Evolutionary conservation across 2,113 vertebrate species (phyloP), one percentile per base, ranked within the genome.

Genomic region (Narcine bancroftii): DNA sequence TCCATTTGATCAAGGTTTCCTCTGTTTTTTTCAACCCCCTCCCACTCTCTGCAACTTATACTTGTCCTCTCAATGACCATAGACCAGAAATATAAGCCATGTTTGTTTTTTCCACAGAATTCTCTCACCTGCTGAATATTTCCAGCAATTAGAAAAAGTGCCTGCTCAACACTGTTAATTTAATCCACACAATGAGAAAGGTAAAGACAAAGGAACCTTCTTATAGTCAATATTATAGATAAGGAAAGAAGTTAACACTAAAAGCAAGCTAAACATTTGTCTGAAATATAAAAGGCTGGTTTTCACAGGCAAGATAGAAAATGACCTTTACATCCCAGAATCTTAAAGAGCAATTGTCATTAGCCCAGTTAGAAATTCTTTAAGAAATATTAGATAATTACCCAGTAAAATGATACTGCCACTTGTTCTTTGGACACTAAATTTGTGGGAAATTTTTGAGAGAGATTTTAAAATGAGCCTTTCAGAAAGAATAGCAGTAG

Each of bases 371-470:
- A 50, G 19, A 29, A 47, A 47, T 83, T 21, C 79, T 50, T 83
- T 45, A 29, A 83, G 50, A 50, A 50, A 81, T 81, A 81, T 81
- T 81, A 81, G 50, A 7, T 81, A 81, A 81, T 81, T 47, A 29
- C 42, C 24, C 24, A 45, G 10, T 81, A 45, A 81, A 83, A 83
- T 50, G 33, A 29, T 29, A 47, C 45, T 24, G 76, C 24, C 76
- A 47, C 42, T 39, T 45, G 39, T 83, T 75, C 77, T 45, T 50
- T 29, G 33, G 79, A 3, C 26, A 53, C 79, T 24, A 83, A 47
- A 83, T 83, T 24, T 42, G 76, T 5, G 42, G 53, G 79, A 47
- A 83, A 9, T 50, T 29, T 42, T 15, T 83, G 47, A 83, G 79
- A 53, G 47, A 81, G 21, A 47, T 39, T 39, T 75, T 75, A 53